These are phyloP conservation scores for Cheilosia variabilis DNA, from an alignment of 2,888 invertebrate genomes.

Conservation along the genomic window DNA sequence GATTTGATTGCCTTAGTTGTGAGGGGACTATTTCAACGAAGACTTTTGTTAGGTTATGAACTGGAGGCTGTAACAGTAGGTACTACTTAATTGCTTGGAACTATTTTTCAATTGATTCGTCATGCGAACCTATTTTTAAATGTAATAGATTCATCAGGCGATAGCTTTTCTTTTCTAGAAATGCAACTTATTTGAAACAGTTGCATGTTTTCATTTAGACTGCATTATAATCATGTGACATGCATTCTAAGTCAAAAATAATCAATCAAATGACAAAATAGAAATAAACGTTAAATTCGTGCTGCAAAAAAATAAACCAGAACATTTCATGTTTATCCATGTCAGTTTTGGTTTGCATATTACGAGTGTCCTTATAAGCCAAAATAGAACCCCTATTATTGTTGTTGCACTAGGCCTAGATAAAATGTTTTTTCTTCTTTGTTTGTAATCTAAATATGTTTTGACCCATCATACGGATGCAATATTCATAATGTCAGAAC, in stretches of 20 bases:
- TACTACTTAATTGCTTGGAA: background rate
- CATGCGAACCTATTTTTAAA: background rate
- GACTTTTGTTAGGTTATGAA: background rate
- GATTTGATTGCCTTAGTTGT: slow-evolving; percentile 33
- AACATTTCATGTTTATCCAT: slow-evolving; percentile 36
- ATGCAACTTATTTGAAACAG: background rate
- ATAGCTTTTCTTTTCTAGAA: background rate
- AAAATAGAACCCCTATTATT: slow-evolving; percentile 3
- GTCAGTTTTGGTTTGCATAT: slow-evolving; percentile 16
- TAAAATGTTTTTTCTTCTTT: background rate
- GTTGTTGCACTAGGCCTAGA: background rate
- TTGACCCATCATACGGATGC: background rate
- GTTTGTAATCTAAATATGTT: slow-evolving; percentile 1
- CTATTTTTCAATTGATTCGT: background rate
- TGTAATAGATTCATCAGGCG: background rate
- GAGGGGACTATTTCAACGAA: background rate
- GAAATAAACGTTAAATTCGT: background rate
- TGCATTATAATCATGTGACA: slow-evolving; percentile 41
- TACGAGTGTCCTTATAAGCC: background rate
- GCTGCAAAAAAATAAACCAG: slow-evolving; percentile 32
- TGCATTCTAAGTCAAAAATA: slow-evolving; percentile 59
- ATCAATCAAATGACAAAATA: slow-evolving; percentile 55
- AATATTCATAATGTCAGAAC: background rate
- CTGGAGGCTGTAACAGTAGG: slow-evolving; percentile 28
- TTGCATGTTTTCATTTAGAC: slow-evolving; percentile 43